Conservation (phyloP, 1,140 invertebrate genomes). For the Panagrolaimus sp. region DNA sequence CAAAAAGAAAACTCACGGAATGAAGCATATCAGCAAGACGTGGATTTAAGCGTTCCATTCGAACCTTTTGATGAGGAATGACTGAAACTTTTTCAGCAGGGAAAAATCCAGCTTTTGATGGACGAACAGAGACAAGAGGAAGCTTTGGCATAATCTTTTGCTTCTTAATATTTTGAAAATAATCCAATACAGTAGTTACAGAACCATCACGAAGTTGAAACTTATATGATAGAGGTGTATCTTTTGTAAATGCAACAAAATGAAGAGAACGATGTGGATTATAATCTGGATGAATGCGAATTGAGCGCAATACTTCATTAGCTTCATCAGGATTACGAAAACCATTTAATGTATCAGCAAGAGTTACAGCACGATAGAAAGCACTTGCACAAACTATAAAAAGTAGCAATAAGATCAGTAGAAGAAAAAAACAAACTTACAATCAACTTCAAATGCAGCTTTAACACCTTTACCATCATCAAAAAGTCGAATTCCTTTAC, state of each 20-base stretch:
- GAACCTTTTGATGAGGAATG: not conserved
- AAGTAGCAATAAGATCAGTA: not conserved
- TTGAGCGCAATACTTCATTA: not conserved
- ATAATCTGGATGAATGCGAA: not conserved
- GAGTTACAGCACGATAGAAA: not conserved
- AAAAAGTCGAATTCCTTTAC: not conserved
- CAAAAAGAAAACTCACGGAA: too few relatives aligned
- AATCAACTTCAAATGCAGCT: not conserved
- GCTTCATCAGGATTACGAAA: not conserved
- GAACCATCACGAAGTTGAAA: not conserved
- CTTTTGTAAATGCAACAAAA: not conserved
- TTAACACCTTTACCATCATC: not conserved
- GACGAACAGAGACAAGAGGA: not conserved
- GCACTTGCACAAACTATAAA: not conserved
- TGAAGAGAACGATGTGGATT: conserved; percentile 1
- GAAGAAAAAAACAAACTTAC: not conserved
- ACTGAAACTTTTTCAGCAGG: not conserved
- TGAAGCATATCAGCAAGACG: not conserved
- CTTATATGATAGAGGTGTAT: not conserved
- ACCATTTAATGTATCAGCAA: not conserved
- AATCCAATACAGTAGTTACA: not conserved
- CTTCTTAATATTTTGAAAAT: not conserved
- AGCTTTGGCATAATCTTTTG: not conserved
- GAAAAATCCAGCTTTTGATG: not conserved
- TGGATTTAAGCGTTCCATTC: not conserved